Conservation (phyloP, 2,797 vertebrate species). For the Gobionotothen gibberifrons region DNA sequence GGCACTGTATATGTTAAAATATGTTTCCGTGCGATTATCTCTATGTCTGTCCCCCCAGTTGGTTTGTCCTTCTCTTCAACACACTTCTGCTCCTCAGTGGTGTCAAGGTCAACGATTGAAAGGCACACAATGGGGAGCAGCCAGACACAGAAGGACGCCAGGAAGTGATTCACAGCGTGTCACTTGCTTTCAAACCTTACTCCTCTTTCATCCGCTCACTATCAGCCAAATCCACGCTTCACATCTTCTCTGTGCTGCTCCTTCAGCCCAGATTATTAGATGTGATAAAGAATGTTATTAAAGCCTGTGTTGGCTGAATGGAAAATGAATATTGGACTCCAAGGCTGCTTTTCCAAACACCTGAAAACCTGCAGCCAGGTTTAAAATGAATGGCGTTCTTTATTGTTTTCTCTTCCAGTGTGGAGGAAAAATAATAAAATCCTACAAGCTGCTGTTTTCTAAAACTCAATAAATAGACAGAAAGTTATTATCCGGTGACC, state of each 20-base stretch:
- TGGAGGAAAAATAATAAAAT: constrained; percentile 27
- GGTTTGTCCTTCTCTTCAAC: background rate
- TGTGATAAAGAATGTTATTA: constrained; percentile 46
- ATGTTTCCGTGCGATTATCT: background rate
- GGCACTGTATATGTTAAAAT: background rate
- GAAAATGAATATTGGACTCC: constrained; percentile 51
- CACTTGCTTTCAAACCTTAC: constrained; percentile 23
- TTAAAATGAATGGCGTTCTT: constrained; percentile 23
- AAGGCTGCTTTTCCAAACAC: constrained; percentile 29
- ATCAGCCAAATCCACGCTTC: constrained; percentile 29
- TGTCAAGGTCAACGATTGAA: constrained; percentile 37
- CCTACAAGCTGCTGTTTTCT: background rate
- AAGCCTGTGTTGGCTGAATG: constrained; percentile 36
- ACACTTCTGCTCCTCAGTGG: constrained; percentile 9
- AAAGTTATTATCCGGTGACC: background rate
- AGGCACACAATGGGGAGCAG: constrained; percentile 22
- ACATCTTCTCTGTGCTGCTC: constrained; percentile 36
- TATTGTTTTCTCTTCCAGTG: background rate
- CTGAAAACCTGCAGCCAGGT: constrained; percentile 31
- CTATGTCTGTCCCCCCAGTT: background rate
- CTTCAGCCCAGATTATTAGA: constrained; percentile 44
- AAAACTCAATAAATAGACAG: constrained; percentile 17
- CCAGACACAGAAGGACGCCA: constrained; percentile 47
- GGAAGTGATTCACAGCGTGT: constrained; percentile 55
- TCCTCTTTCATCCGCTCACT: constrained; percentile 10